A percentile compares a stretch with the other conserved stretches of the same genome.
Conservation (phyloP, 1,140 invertebrate genomes). For the Cyrtorhinus lividipennis region DNA sequence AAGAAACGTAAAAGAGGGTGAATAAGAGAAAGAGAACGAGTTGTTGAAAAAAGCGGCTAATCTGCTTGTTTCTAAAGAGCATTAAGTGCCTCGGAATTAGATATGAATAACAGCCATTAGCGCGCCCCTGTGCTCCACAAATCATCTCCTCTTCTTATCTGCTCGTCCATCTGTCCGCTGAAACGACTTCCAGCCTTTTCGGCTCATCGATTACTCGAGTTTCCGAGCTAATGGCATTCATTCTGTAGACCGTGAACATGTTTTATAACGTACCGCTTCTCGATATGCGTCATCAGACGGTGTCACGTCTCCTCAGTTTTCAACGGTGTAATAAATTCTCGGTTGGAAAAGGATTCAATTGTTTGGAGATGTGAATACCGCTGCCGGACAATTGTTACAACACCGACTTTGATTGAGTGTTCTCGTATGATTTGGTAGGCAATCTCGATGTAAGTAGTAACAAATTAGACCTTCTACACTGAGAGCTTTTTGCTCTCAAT, state of each 20-base stretch:
- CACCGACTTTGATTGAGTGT: too few species aligned
- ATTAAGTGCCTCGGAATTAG: conserved; percentile 4
- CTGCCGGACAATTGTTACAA: too few species aligned
- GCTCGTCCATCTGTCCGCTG: conserved; percentile 6
- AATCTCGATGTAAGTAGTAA: too few species aligned
- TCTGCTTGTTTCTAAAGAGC: conserved; percentile 8
- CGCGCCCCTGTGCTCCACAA: conserved; percentile 5
- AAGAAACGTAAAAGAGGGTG: not conserved
- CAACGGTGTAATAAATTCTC: too few species aligned
- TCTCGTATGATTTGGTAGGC: too few species aligned
- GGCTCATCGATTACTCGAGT: not conserved
- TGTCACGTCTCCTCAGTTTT: too few species aligned
- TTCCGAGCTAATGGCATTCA: conserved; percentile 5
- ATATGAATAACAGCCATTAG: conserved; percentile 10
- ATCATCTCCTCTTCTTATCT: conserved; percentile 5
- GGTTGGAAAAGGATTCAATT: too few species aligned
- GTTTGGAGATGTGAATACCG: too few species aligned
- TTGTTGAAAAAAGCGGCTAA: conserved; percentile 2
- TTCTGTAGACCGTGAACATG: not conserved
- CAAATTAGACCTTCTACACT: too few species aligned
- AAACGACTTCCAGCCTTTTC: conserved; percentile 6
- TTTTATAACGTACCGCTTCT: too few species aligned
- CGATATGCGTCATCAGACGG: too few species aligned
- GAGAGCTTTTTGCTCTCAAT: too few species aligned
- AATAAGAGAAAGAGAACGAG: not conserved